These are phyloP conservation scores for Napeogenes inachia DNA, from an alignment of 2,888 invertebrate genomes.

Conservation along the genomic window DNA sequence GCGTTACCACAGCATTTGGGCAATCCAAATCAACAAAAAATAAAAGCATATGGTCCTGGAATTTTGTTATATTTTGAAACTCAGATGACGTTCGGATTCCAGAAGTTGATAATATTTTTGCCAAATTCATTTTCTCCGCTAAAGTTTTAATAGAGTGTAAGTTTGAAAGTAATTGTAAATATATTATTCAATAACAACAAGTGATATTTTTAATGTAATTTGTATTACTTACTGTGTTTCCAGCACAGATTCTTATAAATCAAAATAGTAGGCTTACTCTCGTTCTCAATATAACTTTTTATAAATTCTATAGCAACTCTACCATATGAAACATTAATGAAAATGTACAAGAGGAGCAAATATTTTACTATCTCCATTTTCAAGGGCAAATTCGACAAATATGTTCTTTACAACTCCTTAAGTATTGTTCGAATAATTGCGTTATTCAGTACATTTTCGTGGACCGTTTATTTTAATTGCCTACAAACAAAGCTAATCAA, in stretches of 20 bases:
- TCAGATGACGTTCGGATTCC: conserved; percentile 40
- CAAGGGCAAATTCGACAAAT: not conserved
- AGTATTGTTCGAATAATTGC: not conserved
- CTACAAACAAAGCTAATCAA: not conserved
- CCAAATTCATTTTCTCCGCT: conserved; percentile 39
- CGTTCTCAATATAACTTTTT: conserved; percentile 46
- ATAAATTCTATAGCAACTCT: conserved; percentile 38
- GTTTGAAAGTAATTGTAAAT: too few relatives aligned
- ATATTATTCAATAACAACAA: too few relatives aligned
- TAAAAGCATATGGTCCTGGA: conserved; percentile 44
- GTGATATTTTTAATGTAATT: too few relatives aligned
- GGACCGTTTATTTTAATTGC: conserved; percentile 1
- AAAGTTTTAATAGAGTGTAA: not conserved
- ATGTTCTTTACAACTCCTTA: not conserved
- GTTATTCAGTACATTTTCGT: not conserved
- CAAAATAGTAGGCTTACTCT: conserved; percentile 47
- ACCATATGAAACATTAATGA: conserved; percentile 12
- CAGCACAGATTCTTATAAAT: conserved; percentile 47
- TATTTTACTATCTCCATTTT: not conserved
- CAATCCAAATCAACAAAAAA: conserved; percentile 55
- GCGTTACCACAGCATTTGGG: conserved; percentile 32
- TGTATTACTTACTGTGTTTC: conserved; percentile 44
- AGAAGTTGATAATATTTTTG: conserved; percentile 38
- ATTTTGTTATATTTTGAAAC: conserved; percentile 27
- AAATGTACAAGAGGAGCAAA: not conserved